Conservation (phyloP, 2,113 vertebrate genomes). For the Rhineura floridana region DNA sequence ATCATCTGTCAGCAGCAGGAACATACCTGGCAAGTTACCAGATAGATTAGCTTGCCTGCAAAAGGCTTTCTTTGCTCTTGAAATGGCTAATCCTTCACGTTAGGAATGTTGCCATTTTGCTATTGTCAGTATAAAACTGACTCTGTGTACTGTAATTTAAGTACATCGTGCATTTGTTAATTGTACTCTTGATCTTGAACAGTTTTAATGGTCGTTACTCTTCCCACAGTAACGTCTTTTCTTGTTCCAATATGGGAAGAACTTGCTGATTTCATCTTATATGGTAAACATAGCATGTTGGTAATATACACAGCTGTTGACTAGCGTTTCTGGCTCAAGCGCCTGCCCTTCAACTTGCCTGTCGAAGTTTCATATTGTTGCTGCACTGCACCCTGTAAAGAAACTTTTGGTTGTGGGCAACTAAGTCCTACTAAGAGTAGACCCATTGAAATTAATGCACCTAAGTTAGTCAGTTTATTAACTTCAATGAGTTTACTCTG, state of each 20-base stretch:
- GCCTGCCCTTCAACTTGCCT: not conserved
- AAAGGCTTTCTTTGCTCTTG: slow-evolving; percentile 35
- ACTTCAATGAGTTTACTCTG: too few relatives aligned
- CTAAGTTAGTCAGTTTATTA: too few relatives aligned
- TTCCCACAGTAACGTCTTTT: not conserved
- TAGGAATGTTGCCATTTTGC: slow-evolving; percentile 28
- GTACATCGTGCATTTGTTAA: not conserved
- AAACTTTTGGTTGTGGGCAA: too few relatives aligned
- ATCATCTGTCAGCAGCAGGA: slow-evolving; percentile 34
- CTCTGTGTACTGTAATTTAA: slow-evolving; percentile 11
- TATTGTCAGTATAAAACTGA: slow-evolving; percentile 6
- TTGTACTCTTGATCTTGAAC: not conserved
- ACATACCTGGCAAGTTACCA: slow-evolving; percentile 36
- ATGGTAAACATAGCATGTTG: not conserved
- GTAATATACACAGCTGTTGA: slow-evolving; percentile 1
- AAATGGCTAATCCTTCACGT: slow-evolving; percentile 9
- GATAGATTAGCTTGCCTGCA: slow-evolving; percentile 51
- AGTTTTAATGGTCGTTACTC: not conserved
- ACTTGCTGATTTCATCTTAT: slow-evolving; percentile 34
- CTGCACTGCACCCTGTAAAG: not conserved
- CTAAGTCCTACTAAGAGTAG: too few relatives aligned
- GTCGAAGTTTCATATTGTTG: not conserved
- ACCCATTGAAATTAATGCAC: too few relatives aligned
- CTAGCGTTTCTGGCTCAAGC: not conserved
- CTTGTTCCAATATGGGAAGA: slow-evolving; percentile 3